Evolutionary conservation across 2,113 vertebrate species (phyloP), one percentile per base, ranked within the genome.

Genomic region (Hypocryptadius cinnamomeus): DNA sequence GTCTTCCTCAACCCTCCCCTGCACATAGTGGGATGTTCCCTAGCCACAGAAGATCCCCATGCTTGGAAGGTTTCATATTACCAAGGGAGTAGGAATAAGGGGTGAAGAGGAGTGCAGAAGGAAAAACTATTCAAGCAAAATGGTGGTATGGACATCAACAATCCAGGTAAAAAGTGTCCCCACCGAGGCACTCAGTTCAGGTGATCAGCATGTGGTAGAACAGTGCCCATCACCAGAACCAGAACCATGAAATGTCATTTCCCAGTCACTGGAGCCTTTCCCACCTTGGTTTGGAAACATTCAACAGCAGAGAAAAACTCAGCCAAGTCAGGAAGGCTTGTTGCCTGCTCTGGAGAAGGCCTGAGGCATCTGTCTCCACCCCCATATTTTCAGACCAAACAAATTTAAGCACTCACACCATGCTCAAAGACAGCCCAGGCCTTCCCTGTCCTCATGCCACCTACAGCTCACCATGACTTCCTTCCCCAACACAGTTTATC

Each of bases 31-130:
- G 19, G 44, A 51, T 39, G 13, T 56, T 24, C 15, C 4, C 21
- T 13, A 35, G 48, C 7, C 2, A 15, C 3, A 4, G 59, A 65
- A 65, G n/a, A n/a, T n/a, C 13, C 8, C 24, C 0, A 0, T 56
- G 25, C 30, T 70, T 90, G 35, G 37, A 90, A 94, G 12, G 8
- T 65, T 25, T 28, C 37, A 14, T 8, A 9, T 68, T 60, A 35
- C 37, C 16, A 50, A 57, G 6, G 15, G 5, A 6, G 11, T 42
- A 18, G 15, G 25, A 92, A 85, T 11, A 87, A 53, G 7, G 4
- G 5, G 21, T 72, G n/a, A 68, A 72, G 9, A 19, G 13, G 6
- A 77, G 11, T 31, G 48, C 23, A 51, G 39, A 60, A 85, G 13
- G 24, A 89, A 64, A 81, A 79, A 5, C 35, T 48, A 3, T 33